Evolutionary conservation across 2,888 invertebrate species (phyloP).

Genomic region (Phengaris arion): DNA sequence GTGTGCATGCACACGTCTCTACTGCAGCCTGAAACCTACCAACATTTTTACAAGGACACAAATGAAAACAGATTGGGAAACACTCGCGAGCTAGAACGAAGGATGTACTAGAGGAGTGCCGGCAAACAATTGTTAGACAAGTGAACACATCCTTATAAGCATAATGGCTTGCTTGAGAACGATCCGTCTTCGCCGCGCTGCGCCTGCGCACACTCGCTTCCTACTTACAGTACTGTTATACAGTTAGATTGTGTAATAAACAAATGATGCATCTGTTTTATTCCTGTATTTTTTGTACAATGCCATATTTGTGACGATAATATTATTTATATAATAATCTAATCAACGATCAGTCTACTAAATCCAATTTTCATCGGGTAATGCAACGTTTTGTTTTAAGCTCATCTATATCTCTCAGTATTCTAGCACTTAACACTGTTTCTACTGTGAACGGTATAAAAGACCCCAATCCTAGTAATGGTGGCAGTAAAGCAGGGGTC

Average conservation of each 20-base stretch:
- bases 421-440: background rate
- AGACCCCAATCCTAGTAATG: slow-evolving; percentile 20
- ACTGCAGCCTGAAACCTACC: no score
- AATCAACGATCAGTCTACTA: background rate
- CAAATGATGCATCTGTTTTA: slow-evolving; percentile 21
- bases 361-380: background rate
- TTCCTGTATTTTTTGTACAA: background rate
- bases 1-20: no score
- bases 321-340: background rate
- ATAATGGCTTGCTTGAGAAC: slow-evolving; percentile 53
- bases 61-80: slow-evolving; percentile 51
- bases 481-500: slow-evolving; percentile 21
- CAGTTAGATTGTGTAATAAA: slow-evolving; percentile 30
- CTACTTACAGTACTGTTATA: slow-evolving; percentile 29
- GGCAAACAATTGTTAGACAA: slow-evolving; percentile 72
- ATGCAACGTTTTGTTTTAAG: background rate
- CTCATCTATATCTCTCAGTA: background rate
- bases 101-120: slow-evolving; percentile 66
- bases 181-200: slow-evolving; percentile 46
- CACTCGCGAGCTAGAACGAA: slow-evolving; percentile 50
- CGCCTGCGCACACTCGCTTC: slow-evolving; percentile 35
- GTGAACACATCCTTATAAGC: slow-evolving; percentile 75
- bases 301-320: background rate
- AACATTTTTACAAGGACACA: background rate
- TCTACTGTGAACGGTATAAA: background rate